Base-by-base conservation (phyloP, 2,888 invertebrate genomes). In the Zelleria hepariella region DNA sequence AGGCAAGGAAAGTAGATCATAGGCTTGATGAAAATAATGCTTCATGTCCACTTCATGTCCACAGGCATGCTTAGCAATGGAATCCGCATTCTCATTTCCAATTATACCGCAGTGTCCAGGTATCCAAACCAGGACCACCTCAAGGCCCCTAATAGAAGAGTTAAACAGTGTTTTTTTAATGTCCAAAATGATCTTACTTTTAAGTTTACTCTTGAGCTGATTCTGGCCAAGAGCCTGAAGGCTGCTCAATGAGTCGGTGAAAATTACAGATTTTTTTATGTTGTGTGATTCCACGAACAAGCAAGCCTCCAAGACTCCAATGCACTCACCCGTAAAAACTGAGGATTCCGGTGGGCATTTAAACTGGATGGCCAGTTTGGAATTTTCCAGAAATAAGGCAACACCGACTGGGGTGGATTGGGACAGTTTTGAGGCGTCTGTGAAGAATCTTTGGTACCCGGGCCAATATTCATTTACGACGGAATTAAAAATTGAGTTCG, bases 91-190 rank as follows among this genome's bases (percentile, higher is more conserved):
- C n/a, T 57, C 47, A n/a, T 57, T 57, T 18, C 57, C 57, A 32
- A 10, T 2, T 8, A 57, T 60, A 15, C 52, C 59, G 20, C 24
- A 21, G 47, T 60, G 59, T 18, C 59, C 23, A 1, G 57, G 60
- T 5, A 60, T 48, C 53, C 53, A 60, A n/a, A 26, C 47, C 60
- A 7, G 53, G 15, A 15, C 21, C 18, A 20, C 20, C 10, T 26
- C n/a, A n/a, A n/a, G n/a, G n/a, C n/a, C n/a, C n/a, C n/a, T n/a
- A 0, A 10, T 8, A 1, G 25, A 18, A 18, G 32, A 56, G 48
- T 47, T 49, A 23, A 21, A 49, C 0, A 55, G 7, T 4, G 26
- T 8, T 2, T 6, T 15, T 47, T 25, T 47, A 6, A 24, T 23
- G 20, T 54, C 18, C 18, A 18, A 20, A 26, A 27, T 21, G 25